Conservation (phyloP, 2,797 vertebrate genomes). For the Craterocephalus amniculus region DNA sequence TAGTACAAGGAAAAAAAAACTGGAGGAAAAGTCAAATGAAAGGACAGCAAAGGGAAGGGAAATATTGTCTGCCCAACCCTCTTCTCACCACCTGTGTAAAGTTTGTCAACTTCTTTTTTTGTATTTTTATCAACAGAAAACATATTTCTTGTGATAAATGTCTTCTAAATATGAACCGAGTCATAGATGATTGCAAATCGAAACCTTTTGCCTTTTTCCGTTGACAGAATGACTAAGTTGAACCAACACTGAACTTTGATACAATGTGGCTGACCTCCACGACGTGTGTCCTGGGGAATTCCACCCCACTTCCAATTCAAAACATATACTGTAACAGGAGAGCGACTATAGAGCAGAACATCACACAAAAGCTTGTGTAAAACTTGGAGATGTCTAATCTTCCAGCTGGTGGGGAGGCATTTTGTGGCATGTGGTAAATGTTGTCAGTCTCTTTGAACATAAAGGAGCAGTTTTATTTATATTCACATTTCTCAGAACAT, state of each 20-base stretch:
- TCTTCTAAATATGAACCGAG: background rate
- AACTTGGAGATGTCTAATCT: background rate
- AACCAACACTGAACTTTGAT: conserved; percentile 4
- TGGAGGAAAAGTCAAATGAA: conserved; percentile 15
- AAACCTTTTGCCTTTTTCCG: background rate
- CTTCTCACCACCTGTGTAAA: conserved; percentile 62
- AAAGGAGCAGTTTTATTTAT: background rate
- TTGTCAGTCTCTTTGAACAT: background rate
- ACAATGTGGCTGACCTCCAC: background rate
- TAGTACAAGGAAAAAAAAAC: too few species aligned
- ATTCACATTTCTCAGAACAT: too few species aligned
- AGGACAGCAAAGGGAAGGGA: conserved; percentile 11
- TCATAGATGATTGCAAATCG: background rate
- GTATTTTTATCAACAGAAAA: background rate
- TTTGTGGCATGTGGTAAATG: background rate
- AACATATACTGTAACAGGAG: conserved; percentile 1
- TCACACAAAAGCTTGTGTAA: background rate
- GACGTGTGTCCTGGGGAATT: conserved; percentile 5
- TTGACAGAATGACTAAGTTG: background rate
- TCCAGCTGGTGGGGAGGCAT: background rate
- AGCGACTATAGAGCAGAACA: background rate
- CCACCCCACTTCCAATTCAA: background rate
- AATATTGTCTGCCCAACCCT: conserved; percentile 24
- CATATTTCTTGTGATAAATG: background rate
- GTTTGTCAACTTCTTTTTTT: conserved; percentile 63